A percentile compares a stretch with the other conserved stretches of the same genome.
phyloP scores from a whole-genome alignment of 2,888 invertebrate genomes.

The Drepanosiphum platanoidis region DNA sequence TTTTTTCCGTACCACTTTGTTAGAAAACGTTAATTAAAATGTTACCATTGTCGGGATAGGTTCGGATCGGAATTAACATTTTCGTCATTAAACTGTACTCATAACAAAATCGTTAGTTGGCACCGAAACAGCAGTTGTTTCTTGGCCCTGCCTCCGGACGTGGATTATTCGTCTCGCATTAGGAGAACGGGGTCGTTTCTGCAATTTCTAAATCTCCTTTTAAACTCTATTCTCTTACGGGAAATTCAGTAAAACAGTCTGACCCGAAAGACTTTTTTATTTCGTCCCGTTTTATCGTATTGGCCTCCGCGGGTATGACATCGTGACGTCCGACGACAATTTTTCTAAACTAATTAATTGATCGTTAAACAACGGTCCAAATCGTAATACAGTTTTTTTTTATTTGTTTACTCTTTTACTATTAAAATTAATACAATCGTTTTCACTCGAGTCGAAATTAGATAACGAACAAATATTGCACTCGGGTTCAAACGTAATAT shows the following conservation, averaged over 20 bases:
- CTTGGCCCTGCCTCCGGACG: slow-evolving; percentile 5
- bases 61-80: slow-evolving; percentile 17
- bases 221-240: slow-evolving; percentile 7
- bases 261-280: neutral
- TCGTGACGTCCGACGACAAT: no score
- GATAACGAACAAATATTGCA: no score
- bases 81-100: slow-evolving; percentile 28
- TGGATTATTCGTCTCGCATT: slow-evolving; percentile 25
- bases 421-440: no score
- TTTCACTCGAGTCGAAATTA: no score
- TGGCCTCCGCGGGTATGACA: neutral
- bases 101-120: slow-evolving; percentile 42
- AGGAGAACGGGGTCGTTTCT: slow-evolving; percentile 9
- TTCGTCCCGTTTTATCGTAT: neutral
- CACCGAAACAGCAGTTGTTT: slow-evolving; percentile 25
- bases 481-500: no score
- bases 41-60: neutral
- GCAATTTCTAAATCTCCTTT: slow-evolving; percentile 14
- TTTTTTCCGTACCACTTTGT: no score
- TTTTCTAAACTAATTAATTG: no score
- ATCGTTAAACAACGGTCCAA: no score
- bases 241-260: neutral
- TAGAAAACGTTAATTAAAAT: neutral
- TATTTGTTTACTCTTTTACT: no score
- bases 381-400: no score